These are phyloP conservation scores for Cardiocondyla obscurior DNA, from an alignment of 1,140 invertebrate species.

Conservation along the genomic window DNA sequence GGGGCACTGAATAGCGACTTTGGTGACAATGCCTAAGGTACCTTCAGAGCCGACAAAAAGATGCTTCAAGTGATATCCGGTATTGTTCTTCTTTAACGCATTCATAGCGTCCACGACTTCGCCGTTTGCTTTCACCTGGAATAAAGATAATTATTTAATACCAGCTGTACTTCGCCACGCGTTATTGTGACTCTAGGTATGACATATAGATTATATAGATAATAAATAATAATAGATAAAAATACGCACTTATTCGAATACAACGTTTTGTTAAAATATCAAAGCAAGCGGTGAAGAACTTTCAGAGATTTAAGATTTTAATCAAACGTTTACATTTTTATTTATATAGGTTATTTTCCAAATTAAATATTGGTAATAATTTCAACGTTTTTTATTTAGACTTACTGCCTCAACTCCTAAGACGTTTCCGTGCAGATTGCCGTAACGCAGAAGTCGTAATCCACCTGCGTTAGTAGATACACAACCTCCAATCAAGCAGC, in stretches of 20 bases:
- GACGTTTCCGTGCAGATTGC: slow-evolving; percentile 96
- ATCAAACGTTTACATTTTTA: no score
- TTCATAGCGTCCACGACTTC: slow-evolving; percentile 93
- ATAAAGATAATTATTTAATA: not conserved
- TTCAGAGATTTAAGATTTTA: no score
- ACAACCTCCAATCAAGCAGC: slow-evolving; percentile 98
- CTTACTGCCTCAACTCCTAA: slow-evolving; percentile 96
- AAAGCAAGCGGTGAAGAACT: no score
- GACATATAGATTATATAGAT: no score
- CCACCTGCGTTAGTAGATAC: slow-evolving; percentile 98
- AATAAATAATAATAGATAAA: no score
- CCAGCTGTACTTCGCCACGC: no score
- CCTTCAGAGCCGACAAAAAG: slow-evolving; percentile 99
- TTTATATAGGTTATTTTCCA: not conserved
- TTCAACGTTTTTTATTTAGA: slow-evolving; percentile 2
- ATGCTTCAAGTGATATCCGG: slow-evolving; percentile 98
- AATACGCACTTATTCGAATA: no score
- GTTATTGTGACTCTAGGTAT: no score
- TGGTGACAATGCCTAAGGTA: slow-evolving; percentile 97
- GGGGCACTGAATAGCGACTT: slow-evolving; percentile 95
- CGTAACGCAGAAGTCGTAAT: slow-evolving; percentile 96
- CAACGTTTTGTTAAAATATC: no score
- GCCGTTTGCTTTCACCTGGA: slow-evolving; percentile 94
- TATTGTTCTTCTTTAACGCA: slow-evolving; percentile 97
- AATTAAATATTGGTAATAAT: not conserved